These are phyloP conservation scores for Ptychadena robeensis DNA, from an alignment of 2,797 vertebrate species.

Conservation along the genomic window DNA sequence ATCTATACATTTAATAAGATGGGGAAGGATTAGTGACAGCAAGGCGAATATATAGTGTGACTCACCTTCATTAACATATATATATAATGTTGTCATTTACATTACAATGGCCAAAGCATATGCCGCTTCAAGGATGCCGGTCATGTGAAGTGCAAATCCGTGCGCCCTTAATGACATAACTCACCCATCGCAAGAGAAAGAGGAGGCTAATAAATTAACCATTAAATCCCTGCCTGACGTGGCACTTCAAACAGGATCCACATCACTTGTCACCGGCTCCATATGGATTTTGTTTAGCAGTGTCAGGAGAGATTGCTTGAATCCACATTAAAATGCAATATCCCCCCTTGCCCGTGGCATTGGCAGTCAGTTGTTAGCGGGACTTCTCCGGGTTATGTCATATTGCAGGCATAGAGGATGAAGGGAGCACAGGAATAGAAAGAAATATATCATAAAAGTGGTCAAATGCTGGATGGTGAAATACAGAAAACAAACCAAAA, in stretches of 20 bases:
- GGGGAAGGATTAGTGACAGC: not conserved
- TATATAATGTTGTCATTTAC: constrained; percentile 2
- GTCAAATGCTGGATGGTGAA: not conserved
- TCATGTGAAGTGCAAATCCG: constrained; percentile 7
- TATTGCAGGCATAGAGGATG: not conserved
- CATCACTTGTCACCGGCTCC: not conserved
- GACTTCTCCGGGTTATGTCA: constrained; percentile 12
- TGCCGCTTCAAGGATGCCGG: not conserved
- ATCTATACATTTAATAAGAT: constrained; percentile 36
- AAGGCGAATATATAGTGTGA: not conserved
- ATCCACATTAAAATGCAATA: constrained; percentile 1
- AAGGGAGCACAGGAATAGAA: not conserved
- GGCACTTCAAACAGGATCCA: not conserved
- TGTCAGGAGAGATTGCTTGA: not conserved
- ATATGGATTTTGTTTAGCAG: constrained; percentile 11
- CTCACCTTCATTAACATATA: constrained; percentile 37
- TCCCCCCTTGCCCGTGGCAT: not conserved
- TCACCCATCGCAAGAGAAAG: not conserved
- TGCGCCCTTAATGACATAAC: not conserved
- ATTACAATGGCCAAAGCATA: not conserved
- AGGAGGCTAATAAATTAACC: constrained; percentile 13
- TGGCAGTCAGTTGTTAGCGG: constrained; percentile 8
- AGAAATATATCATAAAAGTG: not conserved
- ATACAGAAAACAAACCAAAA: not conserved
- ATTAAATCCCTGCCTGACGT: not conserved